Evolutionary conservation across 2,888 invertebrate genomes (phyloP), one percentile per base, ranked within the genome.

Genomic region (Gari tellinella): DNA sequence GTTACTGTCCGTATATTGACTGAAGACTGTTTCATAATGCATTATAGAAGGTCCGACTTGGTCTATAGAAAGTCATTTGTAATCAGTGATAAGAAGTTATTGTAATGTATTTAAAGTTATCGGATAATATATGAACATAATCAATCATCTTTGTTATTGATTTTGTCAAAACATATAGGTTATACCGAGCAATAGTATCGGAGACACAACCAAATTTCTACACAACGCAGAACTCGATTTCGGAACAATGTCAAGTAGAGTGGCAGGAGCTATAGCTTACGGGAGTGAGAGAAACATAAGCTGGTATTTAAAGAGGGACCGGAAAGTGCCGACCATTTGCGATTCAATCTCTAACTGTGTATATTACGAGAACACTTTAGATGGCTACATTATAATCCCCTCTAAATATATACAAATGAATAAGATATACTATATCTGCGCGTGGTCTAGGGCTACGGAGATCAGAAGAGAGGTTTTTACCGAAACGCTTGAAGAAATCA

Each of bases 151-250:
- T n/a, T n/a, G n/a, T n/a, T n/a, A n/a, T n/a, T n/a, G n/a, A n/a
- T n/a, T n/a, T n/a, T n/a, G 31, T 31, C 5, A 7, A 7, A 31
- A 31, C 31, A 31, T 31, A 7, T 31, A 74, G 74, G 41, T 65
- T 23, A 19, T 76, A 15, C 45, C 66, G 17, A 76, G 70, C 51
- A 43, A n/a, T n/a, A 41, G 56, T 17, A 14, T 70, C 1, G 75
- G 75, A 37, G 19, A 43, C 5, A 58, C 25, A 17, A 21, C 38
- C 15, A 23, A 53, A 0, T 8, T 48, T 2, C 41, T 76, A 8
- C 67, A 63, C 15, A 63, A 67, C 14, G 19, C 45, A 1, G 75
- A 76, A 43, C 41, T 76, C 7, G 63, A 70, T 38, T 70, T 72
- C 60, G 75, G 67, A 8, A 67, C 21, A 3, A 5, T 49, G 1